These are phyloP conservation scores for Drosophila prosaltans DNA, from an alignment of 1,140 invertebrate species.

Conservation along the genomic window DNA sequence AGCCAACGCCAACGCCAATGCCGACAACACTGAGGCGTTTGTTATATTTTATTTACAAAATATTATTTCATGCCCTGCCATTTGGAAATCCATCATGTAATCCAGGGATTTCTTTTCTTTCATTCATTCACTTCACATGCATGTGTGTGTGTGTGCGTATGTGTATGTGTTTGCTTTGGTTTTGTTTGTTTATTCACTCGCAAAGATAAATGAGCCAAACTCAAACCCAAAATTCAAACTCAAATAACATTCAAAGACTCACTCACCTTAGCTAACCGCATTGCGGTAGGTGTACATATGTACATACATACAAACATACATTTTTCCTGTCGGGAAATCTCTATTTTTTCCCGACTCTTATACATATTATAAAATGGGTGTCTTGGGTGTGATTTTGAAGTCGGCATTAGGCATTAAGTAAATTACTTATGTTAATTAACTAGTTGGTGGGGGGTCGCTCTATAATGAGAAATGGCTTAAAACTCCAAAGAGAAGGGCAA, in stretches of 20 bases:
- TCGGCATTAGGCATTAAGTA: slow-evolving; percentile 48
- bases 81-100: slow-evolving; percentile 78
- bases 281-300: slow-evolving; percentile 2
- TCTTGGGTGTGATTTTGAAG: slow-evolving; percentile 45
- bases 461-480: slow-evolving; percentile 70
- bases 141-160: slow-evolving; percentile 1
- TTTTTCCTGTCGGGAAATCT: neutral
- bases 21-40: slow-evolving; percentile 3
- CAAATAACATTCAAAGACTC: slow-evolving; percentile 1
- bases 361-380: slow-evolving; percentile 41
- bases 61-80: slow-evolving; percentile 63
- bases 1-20: slow-evolving; percentile 9
- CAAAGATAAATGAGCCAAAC: slow-evolving; percentile 57
- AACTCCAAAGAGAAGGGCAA: slow-evolving; percentile 39
- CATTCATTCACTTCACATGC: neutral
- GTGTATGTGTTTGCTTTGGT: slow-evolving; percentile 23
- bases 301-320: neutral
- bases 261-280: neutral
- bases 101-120: slow-evolving; percentile 55
- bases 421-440: slow-evolving; percentile 82
- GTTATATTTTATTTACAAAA: slow-evolving; percentile 73
- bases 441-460: slow-evolving; percentile 25
- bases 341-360: slow-evolving; percentile 26
- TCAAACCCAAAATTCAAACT: slow-evolving; percentile 8
- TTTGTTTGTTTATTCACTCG: slow-evolving; percentile 52